Evolutionary conservation across 2,888 invertebrate genomes (phyloP).

Genomic region (Cylloceria caligata): DNA sequence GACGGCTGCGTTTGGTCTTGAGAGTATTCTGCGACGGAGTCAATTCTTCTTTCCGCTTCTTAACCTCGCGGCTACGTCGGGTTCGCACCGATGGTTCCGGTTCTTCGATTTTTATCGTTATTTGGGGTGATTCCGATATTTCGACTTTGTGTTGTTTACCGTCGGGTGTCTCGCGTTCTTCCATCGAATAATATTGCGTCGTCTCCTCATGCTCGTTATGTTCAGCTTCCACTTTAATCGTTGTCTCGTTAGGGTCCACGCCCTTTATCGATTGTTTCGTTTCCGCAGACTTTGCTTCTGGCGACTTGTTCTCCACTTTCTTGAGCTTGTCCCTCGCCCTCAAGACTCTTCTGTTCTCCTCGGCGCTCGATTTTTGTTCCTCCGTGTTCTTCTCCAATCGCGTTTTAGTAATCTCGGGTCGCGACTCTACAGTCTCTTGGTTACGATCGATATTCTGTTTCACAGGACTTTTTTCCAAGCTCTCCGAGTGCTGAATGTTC

Average conservation of each 20-base stretch:
- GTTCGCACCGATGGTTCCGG: conserved; percentile 75
- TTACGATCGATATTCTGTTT: conserved; percentile 41
- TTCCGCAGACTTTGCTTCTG: conserved; percentile 67
- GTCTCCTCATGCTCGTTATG: conserved; percentile 46
- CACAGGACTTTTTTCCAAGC: conserved; percentile 9
- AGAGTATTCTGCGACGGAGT: conserved; percentile 55
- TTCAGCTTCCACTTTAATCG: conserved; percentile 67
- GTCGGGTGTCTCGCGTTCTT: conserved; percentile 60
- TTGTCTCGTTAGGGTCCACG: conserved; percentile 61
- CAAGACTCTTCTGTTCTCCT: conserved; percentile 78
- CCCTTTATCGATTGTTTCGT: conserved; percentile 42
- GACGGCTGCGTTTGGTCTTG: conserved; percentile 74
- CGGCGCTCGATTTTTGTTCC: conserved; percentile 72
- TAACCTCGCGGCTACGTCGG: conserved; percentile 78
- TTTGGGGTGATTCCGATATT: conserved; percentile 84
- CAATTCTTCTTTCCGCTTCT: conserved; percentile 77
- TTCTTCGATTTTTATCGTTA: conserved; percentile 76
- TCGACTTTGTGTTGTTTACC: conserved; percentile 73
- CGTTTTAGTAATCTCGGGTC: conserved; percentile 33
- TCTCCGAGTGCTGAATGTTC: not conserved
- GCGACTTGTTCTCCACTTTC: conserved; percentile 72
- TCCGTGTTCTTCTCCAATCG: conserved; percentile 52
- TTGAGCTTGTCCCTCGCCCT: conserved; percentile 77
- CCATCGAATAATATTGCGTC: conserved; percentile 46
- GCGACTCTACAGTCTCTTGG: conserved; percentile 40